Percentiles rank a stretch among this genome's conserved stretches.
These are phyloP conservation scores for Dilophus febrilis DNA, from an alignment of 2,888 invertebrate genomes.

Conservation along the genomic window DNA sequence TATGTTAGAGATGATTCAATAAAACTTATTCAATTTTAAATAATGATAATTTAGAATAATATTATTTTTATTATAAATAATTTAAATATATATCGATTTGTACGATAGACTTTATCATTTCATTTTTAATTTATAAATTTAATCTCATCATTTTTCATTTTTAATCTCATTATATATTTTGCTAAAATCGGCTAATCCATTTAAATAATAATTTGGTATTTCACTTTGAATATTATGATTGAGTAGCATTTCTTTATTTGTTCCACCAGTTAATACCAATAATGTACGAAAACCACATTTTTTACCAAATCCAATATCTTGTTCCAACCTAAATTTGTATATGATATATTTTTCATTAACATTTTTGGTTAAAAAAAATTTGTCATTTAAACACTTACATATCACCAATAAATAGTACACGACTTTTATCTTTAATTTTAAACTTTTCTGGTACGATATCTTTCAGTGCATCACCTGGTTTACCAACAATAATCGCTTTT, in stretches of 20 bases:
- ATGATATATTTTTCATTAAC: too few species aligned
- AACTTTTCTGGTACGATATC: constrained; percentile 21
- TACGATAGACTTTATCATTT: too few species aligned
- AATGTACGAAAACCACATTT: constrained; percentile 53
- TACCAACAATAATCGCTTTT: constrained; percentile 28
- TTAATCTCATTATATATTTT: constrained; percentile 12
- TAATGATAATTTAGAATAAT: too few species aligned
- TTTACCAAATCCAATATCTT: constrained; percentile 61
- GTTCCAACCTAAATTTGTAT: constrained; percentile 39
- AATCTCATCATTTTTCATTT: too few species aligned
- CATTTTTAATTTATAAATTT: too few species aligned
- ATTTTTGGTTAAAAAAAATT: too few species aligned
- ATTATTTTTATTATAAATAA: too few species aligned
- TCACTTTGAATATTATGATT: background rate
- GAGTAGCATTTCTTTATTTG: constrained; percentile 8
- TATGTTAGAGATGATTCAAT: too few species aligned
- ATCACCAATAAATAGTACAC: constrained; percentile 71
- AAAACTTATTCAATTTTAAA: too few species aligned
- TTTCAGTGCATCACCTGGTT: constrained; percentile 29
- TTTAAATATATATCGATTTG: too few species aligned
- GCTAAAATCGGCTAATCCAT: constrained; percentile 10
- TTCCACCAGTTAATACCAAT: constrained; percentile 42
- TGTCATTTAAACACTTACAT: constrained; percentile 35
- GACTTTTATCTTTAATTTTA: constrained; percentile 36
- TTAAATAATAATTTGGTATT: constrained; percentile 9